A percentile compares a stretch with the other conserved stretches of the same genome.
These are phyloP conservation scores for Okamejei kenojei DNA, from an alignment of 2,797 vertebrate genomes.

Conservation along the genomic window DNA sequence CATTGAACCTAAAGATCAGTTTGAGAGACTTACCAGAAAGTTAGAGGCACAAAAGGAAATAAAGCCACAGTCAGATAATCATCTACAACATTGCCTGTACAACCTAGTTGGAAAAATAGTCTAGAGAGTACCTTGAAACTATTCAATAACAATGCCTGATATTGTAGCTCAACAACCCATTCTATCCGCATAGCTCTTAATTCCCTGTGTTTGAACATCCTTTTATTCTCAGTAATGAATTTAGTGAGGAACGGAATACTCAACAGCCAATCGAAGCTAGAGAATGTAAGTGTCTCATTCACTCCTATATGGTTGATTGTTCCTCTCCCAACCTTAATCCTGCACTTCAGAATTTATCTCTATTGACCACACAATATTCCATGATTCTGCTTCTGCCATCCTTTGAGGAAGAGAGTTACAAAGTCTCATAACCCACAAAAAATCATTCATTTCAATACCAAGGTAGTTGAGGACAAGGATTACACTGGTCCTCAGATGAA, in stretches of 20 bases:
- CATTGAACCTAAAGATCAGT: not conserved
- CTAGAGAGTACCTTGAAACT: no score
- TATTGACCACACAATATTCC: no score
- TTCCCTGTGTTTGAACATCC: not conserved
- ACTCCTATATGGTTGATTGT: not conserved
- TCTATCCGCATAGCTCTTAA: not conserved
- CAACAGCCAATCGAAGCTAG: not conserved
- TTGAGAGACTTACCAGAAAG: not conserved
- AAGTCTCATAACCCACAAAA: no score
- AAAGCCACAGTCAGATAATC: conserved; percentile 21
- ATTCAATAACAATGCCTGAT: not conserved
- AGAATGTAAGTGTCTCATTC: not conserved
- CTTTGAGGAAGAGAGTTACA: no score
- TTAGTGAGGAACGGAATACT: not conserved
- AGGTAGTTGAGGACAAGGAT: no score
- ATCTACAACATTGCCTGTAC: not conserved
- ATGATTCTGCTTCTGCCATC: no score
- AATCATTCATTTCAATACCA: no score
- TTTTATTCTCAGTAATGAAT: not conserved
- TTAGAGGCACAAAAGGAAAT: not conserved
- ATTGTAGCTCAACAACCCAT: not conserved
- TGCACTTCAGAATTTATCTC: no score
- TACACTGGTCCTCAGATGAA: no score
- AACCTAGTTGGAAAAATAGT: not conserved
- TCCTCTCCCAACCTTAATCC: no score